Conservation (phyloP, 2,113 vertebrate genomes). For the Lepisosteus osseus region DNA sequence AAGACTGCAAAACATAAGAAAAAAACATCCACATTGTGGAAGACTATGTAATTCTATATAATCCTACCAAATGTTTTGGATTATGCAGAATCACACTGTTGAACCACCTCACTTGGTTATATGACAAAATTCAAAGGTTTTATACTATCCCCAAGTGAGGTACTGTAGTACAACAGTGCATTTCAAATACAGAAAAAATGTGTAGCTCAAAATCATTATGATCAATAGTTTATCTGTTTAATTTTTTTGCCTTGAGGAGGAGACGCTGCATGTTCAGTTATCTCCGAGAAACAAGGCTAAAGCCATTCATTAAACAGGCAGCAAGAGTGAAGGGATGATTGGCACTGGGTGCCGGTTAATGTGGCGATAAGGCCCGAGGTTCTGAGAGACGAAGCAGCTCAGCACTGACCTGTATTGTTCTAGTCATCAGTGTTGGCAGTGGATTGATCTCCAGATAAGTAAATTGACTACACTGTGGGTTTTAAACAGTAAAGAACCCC, state of each 20-base stretch:
- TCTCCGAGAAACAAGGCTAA: constrained; percentile 72
- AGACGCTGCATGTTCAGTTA: constrained; percentile 65
- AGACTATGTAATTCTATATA: too few species aligned
- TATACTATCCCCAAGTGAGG: too few species aligned
- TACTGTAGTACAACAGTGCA: background rate
- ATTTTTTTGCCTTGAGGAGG: constrained; percentile 44
- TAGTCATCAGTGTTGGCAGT: constrained; percentile 66
- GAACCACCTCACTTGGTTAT: too few species aligned
- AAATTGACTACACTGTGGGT: constrained; percentile 46
- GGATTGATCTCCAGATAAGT: constrained; percentile 69
- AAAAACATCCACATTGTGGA: too few species aligned
- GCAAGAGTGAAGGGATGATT: constrained; percentile 71
- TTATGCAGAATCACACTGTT: too few species aligned
- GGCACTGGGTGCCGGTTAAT: constrained; percentile 69
- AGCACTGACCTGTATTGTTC: constrained; percentile 69
- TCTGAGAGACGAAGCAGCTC: constrained; percentile 52
- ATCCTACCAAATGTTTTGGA: too few species aligned
- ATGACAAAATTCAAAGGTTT: too few species aligned
- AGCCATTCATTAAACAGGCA: constrained; percentile 67
- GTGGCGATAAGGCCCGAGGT: constrained; percentile 61
- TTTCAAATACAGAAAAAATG: constrained; percentile 33
- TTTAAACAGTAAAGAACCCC: constrained; percentile 32
- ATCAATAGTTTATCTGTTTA: constrained; percentile 71
- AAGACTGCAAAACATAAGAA: too few species aligned
- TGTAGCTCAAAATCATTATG: constrained; percentile 50